A percentile compares a stretch with the other conserved stretches of the same genome.
Conservation (phyloP, 1,140 invertebrate species). For the Eubasilissa regina region DNA sequence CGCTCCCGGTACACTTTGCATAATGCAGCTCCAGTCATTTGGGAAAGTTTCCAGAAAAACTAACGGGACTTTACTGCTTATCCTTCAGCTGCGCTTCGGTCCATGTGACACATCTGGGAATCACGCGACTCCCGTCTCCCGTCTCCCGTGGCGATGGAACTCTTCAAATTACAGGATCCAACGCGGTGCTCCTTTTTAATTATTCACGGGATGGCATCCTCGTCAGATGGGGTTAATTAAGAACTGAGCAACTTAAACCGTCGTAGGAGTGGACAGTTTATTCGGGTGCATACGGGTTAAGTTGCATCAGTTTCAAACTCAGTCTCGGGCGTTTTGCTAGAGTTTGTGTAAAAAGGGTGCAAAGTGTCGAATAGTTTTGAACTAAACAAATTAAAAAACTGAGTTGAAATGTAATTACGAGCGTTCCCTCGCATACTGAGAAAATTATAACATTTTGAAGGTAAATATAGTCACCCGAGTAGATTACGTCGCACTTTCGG, state of each 20-base stretch:
- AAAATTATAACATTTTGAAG: constrained; percentile 5
- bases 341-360: not conserved
- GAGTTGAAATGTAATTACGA: constrained; percentile 33
- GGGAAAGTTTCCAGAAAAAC: constrained; percentile 34
- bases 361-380: not conserved
- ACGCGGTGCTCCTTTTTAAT: constrained; percentile 33
- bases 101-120: constrained; percentile 24
- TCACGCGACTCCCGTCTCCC: not conserved
- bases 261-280: constrained; percentile 24
- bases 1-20: constrained; percentile 8
- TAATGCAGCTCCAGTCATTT: constrained; percentile 24
- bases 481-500: constrained; percentile 4
- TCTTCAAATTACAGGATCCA: constrained; percentile 15
- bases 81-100: constrained; percentile 22
- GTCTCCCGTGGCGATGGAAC: too few relatives aligned
- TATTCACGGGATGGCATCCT: constrained; percentile 21
- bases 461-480: not conserved
- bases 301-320: not conserved
- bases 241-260: constrained; percentile 27
- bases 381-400: constrained; percentile 29
- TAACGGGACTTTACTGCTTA: not conserved
- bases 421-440: constrained; percentile 14
- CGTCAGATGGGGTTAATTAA: constrained; percentile 22
- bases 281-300: not conserved
- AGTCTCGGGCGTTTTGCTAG: not conserved